Evolutionary conservation across 1,140 invertebrate species (phyloP).

Genomic region (Macrosteles quadrilineatus): DNA sequence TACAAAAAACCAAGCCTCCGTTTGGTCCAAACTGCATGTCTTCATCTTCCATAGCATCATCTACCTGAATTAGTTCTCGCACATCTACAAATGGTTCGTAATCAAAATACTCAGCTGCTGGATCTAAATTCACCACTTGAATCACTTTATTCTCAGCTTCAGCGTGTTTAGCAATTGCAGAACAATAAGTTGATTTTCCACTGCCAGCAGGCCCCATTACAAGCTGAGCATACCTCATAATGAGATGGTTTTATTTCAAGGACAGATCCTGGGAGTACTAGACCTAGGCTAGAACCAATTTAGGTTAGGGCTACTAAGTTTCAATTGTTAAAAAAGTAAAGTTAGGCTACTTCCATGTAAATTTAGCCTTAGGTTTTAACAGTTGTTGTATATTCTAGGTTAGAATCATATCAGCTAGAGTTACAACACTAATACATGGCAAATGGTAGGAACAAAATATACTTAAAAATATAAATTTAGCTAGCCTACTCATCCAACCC

Average conservation of each 20-base stretch:
- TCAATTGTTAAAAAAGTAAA: neutral
- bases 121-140: conserved; percentile 95
- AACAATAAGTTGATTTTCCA: conserved; percentile 98
- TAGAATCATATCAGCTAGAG: neutral
- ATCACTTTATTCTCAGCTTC: conserved; percentile 70
- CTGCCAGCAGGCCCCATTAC: conserved; percentile 95
- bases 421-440: neutral
- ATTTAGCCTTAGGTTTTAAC: neutral
- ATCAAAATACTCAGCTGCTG: conserved; percentile 94
- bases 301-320: neutral
- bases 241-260: neutral
- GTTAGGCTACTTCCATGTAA: neutral
- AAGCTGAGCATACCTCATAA: conserved; percentile 90
- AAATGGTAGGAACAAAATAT: too few relatives aligned
- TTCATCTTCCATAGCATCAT: conserved; percentile 97
- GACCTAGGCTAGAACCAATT: too few relatives aligned
- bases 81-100: conserved; percentile 89
- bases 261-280: too few relatives aligned
- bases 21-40: conserved; percentile 96
- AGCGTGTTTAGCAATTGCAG: conserved; percentile 82
- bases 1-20: conserved; percentile 95
- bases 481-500: neutral
- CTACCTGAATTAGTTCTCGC: conserved; percentile 88
- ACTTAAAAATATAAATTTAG: too few relatives aligned
- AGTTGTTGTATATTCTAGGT: neutral